phyloP scores from a whole-genome alignment of 2,888 invertebrate genomes.

The Thymelicus acteon region DNA sequence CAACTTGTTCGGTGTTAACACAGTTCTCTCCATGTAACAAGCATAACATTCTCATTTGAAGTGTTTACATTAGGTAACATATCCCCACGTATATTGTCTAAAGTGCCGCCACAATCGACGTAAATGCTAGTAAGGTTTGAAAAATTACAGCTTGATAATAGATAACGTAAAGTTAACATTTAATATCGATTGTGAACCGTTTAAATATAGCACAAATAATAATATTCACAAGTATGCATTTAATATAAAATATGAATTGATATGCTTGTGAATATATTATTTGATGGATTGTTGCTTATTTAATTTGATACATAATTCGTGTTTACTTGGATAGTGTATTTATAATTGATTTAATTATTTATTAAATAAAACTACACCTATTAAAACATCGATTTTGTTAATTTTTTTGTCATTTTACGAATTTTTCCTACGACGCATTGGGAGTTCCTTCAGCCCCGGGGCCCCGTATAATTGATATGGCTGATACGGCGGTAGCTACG shows the following conservation, averaged over 20 bases:
- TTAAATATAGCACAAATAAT: background rate
- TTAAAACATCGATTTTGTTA: too few relatives aligned
- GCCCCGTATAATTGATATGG: too few relatives aligned
- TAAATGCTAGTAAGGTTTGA: background rate
- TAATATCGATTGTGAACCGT: background rate
- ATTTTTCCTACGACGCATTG: too few relatives aligned
- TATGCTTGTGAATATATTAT: background rate
- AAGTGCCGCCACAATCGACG: background rate
- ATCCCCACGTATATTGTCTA: background rate
- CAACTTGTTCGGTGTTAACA: slow-evolving; percentile 27
- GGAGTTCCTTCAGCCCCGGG: too few relatives aligned
- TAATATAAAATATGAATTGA: background rate
- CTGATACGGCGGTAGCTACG: too few relatives aligned
- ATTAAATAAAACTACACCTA: too few relatives aligned
- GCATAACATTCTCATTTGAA: slow-evolving; percentile 28
- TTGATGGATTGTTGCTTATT: too few relatives aligned
- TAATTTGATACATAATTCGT: background rate
- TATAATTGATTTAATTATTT: too few relatives aligned
- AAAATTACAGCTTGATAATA: background rate
- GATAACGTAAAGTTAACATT: background rate
- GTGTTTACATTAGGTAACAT: slow-evolving; percentile 7
- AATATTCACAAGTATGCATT: background rate
- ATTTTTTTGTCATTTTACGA: too few relatives aligned
- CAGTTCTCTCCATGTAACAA: slow-evolving; percentile 24
- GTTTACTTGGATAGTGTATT: background rate